These are phyloP conservation scores for Leuctra nigra DNA, from an alignment of 2,888 invertebrate genomes.

Conservation along the genomic window DNA sequence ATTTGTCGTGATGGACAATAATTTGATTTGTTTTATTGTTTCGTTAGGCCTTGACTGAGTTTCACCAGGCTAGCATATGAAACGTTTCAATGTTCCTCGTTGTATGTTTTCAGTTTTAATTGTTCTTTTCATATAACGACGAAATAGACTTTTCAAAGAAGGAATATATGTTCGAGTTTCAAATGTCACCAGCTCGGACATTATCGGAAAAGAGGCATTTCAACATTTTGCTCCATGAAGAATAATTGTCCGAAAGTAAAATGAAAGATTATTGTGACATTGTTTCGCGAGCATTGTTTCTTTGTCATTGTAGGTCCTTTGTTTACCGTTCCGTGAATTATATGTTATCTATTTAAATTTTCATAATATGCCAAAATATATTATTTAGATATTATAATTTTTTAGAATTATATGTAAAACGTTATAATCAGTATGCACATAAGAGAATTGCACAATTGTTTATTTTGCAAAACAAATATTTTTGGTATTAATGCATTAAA, in stretches of 20 bases:
- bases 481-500: constrained; percentile 10
- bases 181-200: too few species aligned
- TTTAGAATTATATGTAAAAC: background rate
- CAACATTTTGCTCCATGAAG: too few species aligned
- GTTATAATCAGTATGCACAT: background rate
- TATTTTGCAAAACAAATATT: constrained; percentile 1
- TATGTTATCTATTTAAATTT: background rate
- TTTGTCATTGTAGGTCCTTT: background rate
- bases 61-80: constrained; percentile 5
- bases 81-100: constrained; percentile 13
- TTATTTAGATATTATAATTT: background rate
- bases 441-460: background rate
- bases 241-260: too few species aligned
- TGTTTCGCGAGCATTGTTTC: too few species aligned
- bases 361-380: background rate
- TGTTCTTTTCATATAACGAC: too few species aligned
- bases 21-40: constrained; percentile 19
- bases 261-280: too few species aligned
- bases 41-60: constrained; percentile 19
- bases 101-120: constrained; percentile 13
- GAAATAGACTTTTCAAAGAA: too few species aligned
- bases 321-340: background rate
- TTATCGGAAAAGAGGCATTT: too few species aligned
- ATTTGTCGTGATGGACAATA: constrained; percentile 20
- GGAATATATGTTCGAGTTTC: too few species aligned